Percentiles rank a stretch among this genome's conserved stretches.
Conservation (phyloP, 2,113 vertebrate genomes). For the Chionis minor region DNA sequence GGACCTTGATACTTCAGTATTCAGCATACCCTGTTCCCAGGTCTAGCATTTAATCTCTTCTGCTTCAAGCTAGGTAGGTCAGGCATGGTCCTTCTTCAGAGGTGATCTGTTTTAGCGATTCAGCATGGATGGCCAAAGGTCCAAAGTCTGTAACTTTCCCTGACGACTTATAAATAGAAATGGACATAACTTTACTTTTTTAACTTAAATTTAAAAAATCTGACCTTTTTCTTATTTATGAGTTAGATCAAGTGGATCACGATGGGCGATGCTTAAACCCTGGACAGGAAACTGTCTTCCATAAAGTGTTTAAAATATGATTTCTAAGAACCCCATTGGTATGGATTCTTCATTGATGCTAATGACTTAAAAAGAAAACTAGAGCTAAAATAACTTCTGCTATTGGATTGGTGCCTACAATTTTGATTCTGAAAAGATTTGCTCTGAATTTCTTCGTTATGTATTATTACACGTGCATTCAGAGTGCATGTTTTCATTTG, state of each 20-base stretch:
- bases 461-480: background rate
- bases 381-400: background rate
- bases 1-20: background rate
- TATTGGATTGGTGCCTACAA: background rate
- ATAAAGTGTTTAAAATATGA: background rate
- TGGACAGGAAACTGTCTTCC: background rate
- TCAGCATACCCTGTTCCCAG: background rate
- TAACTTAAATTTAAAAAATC: background rate
- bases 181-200: background rate
- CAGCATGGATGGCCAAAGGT: background rate
- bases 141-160: background rate
- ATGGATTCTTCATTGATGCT: background rate
- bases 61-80: background rate
- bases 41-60: background rate
- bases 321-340: background rate
- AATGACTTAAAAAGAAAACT: background rate
- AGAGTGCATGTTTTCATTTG: constrained; percentile 11
- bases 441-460: background rate
- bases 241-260: background rate
- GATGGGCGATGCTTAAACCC: background rate
- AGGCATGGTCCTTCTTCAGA: background rate
- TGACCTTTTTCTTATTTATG: background rate
- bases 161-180: background rate
- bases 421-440: background rate
- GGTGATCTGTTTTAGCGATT: background rate